Conservation (phyloP, 2,888 invertebrate species). For the Tortrix viridana region DNA sequence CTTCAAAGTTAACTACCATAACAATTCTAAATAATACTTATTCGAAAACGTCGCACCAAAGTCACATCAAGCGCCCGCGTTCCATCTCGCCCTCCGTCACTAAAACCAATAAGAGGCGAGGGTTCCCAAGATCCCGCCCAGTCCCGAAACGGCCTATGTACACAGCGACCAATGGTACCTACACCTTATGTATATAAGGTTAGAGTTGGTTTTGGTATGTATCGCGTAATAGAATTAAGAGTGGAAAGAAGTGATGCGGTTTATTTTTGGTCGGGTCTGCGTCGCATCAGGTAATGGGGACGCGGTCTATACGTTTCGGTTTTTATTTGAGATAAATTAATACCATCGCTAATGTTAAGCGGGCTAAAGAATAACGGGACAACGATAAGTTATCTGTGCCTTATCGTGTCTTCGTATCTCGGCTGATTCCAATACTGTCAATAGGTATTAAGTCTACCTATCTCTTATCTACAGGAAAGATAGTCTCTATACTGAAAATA, state of each 20-base stretch:
- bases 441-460: no score
- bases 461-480: no score
- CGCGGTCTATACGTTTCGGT: constrained; percentile 18
- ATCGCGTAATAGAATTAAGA: constrained; percentile 55
- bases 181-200: constrained; percentile 40
- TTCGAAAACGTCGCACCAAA: constrained; percentile 60
- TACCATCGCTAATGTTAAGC: no score
- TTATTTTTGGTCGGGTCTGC: constrained; percentile 52
- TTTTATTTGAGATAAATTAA: not conserved
- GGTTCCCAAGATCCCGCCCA: constrained; percentile 60
- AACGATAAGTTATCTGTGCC: no score
- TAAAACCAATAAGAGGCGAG: constrained; percentile 81
- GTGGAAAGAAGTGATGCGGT: constrained; percentile 45
- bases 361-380: no score
- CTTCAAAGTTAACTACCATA: no score
- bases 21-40: constrained; percentile 15
- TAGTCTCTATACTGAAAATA: no score
- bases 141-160: constrained; percentile 68
- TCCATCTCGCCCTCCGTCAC: constrained; percentile 71
- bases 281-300: constrained; percentile 36
- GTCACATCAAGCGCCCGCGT: constrained; percentile 61
- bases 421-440: no score
- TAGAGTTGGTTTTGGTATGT: constrained; percentile 45
- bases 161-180: constrained; percentile 44
- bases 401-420: no score